Evolutionary conservation across 2,797 vertebrate species (phyloP).

Genomic region (Buceros bicornis): DNA sequence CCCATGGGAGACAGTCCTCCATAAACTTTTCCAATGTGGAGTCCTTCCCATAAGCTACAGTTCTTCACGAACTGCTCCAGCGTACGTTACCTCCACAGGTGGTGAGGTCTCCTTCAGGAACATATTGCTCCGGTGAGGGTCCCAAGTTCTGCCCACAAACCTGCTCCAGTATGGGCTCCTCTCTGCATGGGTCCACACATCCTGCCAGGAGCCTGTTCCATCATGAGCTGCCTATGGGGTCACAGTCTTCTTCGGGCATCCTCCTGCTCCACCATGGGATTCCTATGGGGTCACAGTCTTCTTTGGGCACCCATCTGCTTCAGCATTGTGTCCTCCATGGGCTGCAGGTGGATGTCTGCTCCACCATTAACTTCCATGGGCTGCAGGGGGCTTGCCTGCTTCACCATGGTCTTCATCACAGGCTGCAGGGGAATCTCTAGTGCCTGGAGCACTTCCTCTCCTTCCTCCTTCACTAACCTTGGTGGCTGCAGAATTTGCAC

Average conservation of each 20-base stretch:
- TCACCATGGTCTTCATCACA: too few species aligned
- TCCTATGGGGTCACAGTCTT: background rate
- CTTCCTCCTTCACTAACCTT: background rate
- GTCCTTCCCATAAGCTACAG: background rate
- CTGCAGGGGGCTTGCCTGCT: background rate
- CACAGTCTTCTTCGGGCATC: background rate
- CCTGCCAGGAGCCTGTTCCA: background rate
- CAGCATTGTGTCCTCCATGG: too few species aligned
- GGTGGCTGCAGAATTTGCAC: background rate
- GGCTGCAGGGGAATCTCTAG: background rate
- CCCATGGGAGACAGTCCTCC: background rate
- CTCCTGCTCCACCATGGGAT: background rate
- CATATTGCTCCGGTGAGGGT: background rate
- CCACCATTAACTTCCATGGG: background rate
- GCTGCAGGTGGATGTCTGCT: background rate
- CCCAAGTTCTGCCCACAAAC: background rate
- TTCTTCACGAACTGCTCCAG: background rate
- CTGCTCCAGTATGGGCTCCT: background rate
- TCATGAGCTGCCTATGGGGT: rapidly evolving
- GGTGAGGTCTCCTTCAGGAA: background rate
- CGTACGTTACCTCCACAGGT: too few species aligned
- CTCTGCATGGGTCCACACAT: background rate
- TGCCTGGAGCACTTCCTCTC: background rate
- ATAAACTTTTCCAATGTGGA: background rate
- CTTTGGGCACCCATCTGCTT: background rate